Base-by-base conservation (phyloP, 2,888 invertebrate species). In the Erebia palarica region DNA sequence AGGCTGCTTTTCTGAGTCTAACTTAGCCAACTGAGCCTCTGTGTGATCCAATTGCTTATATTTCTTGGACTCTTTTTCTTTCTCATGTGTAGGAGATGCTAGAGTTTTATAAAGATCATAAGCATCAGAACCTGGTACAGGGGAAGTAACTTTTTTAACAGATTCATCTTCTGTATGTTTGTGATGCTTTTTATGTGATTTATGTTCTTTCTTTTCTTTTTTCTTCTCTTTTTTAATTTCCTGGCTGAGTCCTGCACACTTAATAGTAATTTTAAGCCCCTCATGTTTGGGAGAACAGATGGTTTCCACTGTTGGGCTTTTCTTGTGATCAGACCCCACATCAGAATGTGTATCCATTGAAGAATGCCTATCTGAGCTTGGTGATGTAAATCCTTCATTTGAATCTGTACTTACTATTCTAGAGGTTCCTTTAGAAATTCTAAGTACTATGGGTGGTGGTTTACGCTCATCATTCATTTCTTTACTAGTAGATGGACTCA, bases 371-470 rank as follows among this genome's bases (percentile, higher is more conserved):
- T 94, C 94, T 75, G 93, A 91, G 74, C 90, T 89, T 69, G 94
- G 94, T 66, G 94, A 94, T 76, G 93, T 94, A 65, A 93, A 92
- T 66, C 94, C 94, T 83, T 94, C 94, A 90, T 95, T 95, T 71
- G 95, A 95, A 81, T 95, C 95, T 67, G 95, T 95, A 81, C 95
- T 95, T 69, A 95, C 94, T 83, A 95, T 93, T 77, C 95, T 94
- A 65, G 95, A 95, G 70, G 95, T 95, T 66, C 95, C 95, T 90
- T 97, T 96, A 77, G 97, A 97, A 94, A 98, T 98, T 90, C 97
- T 94, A 76, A 98, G 91, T 69, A 97, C 97, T 82, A 98, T 98
- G 36, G 97, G 97, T 60, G 97, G 97, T 86, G 96, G 95, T 77
- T 94, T 94, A 49, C 90, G 84, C 77, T 93, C 93, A 72, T 93